Conservation (phyloP, 2,888 invertebrate species). For the Pegoplata infirma region DNA sequence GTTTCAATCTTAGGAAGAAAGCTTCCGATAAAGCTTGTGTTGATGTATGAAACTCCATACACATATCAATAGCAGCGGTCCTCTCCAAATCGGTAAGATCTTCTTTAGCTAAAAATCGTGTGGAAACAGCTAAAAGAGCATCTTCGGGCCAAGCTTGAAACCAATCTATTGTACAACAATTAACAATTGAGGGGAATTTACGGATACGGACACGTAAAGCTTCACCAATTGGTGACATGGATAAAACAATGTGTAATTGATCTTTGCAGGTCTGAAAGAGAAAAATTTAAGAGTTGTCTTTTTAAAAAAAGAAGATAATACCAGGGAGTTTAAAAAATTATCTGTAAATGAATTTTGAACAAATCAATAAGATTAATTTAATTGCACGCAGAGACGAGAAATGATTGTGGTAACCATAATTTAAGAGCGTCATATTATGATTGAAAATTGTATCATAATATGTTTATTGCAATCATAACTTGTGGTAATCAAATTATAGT, state of each 20-base stretch:
- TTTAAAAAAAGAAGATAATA: too few relatives aligned
- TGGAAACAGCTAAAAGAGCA: conserved; percentile 92
- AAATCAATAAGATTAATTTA: too few relatives aligned
- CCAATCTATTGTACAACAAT: conserved; percentile 98
- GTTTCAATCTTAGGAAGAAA: conserved; percentile 83
- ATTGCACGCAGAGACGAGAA: too few relatives aligned
- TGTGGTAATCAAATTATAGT: too few relatives aligned
- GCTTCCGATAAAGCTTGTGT: conserved; percentile 85
- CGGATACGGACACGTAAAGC: conserved; percentile 89
- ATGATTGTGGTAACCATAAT: too few relatives aligned
- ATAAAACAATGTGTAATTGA: conserved; percentile 92
- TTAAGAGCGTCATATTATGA: too few relatives aligned
- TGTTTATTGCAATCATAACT: too few relatives aligned
- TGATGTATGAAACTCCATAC: conserved; percentile 92
- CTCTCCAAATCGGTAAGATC: conserved; percentile 87
- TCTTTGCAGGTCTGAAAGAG: conserved; percentile 86
- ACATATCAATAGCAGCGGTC: conserved; percentile 90
- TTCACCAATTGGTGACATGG: conserved; percentile 95
- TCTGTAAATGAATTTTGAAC: background rate
- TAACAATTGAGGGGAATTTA: conserved; percentile 95
- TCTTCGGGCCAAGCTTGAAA: conserved; percentile 98
- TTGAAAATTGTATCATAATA: too few relatives aligned
- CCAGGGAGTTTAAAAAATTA: background rate
- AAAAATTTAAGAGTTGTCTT: too few relatives aligned
- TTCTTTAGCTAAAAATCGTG: conserved; percentile 87